Base-by-base conservation (phyloP, 2,888 invertebrate species). In the Ichneumoninae sp. region DNA sequence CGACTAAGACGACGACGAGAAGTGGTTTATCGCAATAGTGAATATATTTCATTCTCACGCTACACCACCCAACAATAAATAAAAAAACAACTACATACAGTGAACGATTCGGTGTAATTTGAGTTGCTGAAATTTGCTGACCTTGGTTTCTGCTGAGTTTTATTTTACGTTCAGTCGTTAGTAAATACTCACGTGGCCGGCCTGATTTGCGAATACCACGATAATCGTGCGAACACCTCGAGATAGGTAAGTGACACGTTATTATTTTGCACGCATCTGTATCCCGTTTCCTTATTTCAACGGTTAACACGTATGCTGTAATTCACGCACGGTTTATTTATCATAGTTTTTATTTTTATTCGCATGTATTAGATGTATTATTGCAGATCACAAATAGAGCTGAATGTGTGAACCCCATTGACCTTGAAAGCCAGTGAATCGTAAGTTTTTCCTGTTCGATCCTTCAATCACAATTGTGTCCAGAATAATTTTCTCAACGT, bases 161-260 rank as follows among this genome's bases (percentile, higher is more conserved):
- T 50, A 68, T 81, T 60, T 68, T 70, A 57, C 54, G 65, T 66
- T 80, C 8, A 52, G 65, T 62, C 30, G n/a, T 30, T 22, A 33
- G 3, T 54, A n/a, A 33, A 77, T 44, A 30, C 44, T 65, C 80
- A 30, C 72, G 60, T 50, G 47, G 52, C 26, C 54, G 77, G 77
- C 47, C 76, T 77, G 66, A 79, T 83, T 76, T 68, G 22, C 75
- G 62, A 54, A 69, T 71, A 60, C 78, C 71, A 36, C 71, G 82
- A 79, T 68, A 62, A 50, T 52, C 71, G 19, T 52, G 36, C 30
- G 40, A 69, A 40, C 62, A 60, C 30, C 19, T 52, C 50, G 22
- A 36, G 3, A 10, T 10, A 22, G 86, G 86, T 86, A 84, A 84
- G 86, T 86, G 22, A 82, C 68, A 76, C 81, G 40, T 82, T 82